These are phyloP conservation scores for Burhinus bistriatus DNA, from an alignment of 2,113 vertebrate genomes.

Conservation along the genomic window DNA sequence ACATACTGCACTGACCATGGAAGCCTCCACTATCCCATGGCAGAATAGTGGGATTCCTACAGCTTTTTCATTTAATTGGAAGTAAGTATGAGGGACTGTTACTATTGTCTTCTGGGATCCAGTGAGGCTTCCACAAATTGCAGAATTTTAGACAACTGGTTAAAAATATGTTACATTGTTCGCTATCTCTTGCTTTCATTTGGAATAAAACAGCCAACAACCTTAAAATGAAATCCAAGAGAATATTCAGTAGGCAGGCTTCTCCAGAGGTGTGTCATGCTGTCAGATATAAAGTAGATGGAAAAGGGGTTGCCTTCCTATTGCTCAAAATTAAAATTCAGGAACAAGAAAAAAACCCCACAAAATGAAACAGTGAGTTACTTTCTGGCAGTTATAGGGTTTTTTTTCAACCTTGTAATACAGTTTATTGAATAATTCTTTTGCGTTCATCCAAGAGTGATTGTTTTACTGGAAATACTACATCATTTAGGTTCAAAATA, in stretches of 20 bases:
- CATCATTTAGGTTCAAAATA: background rate
- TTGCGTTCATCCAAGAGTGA: background rate
- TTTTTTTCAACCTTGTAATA: background rate
- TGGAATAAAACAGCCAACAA: background rate
- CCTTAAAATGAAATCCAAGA: background rate
- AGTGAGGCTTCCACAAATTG: background rate
- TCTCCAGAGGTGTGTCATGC: background rate
- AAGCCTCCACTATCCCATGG: background rate
- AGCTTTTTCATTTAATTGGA: slow-evolving; percentile 42
- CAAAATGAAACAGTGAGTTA: background rate
- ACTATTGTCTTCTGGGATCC: background rate
- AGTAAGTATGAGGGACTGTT: background rate
- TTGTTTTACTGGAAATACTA: background rate
- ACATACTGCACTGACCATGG: background rate
- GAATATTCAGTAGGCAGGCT: background rate
- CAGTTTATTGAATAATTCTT: background rate
- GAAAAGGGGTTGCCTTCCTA: background rate
- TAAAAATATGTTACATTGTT: background rate
- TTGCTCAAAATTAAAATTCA: background rate
- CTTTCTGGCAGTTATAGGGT: background rate
- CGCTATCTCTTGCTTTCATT: background rate
- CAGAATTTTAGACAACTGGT: background rate
- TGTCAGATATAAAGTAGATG: background rate
- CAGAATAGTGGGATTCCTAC: background rate
- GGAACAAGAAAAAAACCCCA: background rate